Evolutionary conservation across 2,113 vertebrate species (phyloP), one percentile per base, ranked within the genome.

Genomic region (Campylomormyrus numenius): DNA sequence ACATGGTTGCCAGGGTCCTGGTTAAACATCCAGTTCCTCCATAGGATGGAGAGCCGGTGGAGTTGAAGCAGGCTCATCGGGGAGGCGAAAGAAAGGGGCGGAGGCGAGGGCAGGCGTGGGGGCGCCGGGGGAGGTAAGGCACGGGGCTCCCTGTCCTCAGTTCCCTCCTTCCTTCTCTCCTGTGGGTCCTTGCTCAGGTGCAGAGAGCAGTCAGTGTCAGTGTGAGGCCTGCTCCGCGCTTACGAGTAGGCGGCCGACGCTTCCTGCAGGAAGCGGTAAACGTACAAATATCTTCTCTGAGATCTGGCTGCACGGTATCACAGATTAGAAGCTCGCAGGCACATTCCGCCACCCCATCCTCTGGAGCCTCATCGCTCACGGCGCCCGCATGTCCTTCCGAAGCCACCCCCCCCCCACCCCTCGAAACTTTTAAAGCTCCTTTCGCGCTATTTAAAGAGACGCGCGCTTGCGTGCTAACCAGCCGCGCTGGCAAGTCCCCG

Each of bases 21-120:
- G 95, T 97, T 97, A 96, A 97, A 98, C 93, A 97, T 95, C 97
- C 97, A 98, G 93, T 94, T 97, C 95, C 96, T 97, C 97, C 97
- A 98, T 91, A 97, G 91, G 88, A 92, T 50, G 1, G 96, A 97
- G 24, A 98, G 94, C 89, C 95, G 97, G 90, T 96, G 96, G 91
- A 97, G 94, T 90, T 94, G 95, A 89, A 97, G 74, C 77, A 96
- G 94, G 92, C 91, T 97, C 97, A 98, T 97, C 93, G 91, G 93
- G 93, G 93, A 89, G 52, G 88, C 91, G 13, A 88, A 91, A 10
- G n/a, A 39, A 19, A 13, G 50, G 27, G 2, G 88, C 39, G 62
- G 50, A 52, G 87, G 87, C 15, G 2, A 52, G 87, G 86, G 50
- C 21, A 5, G 52, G 62, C 21, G 53, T 3, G 87, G 87, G 2